Evolutionary conservation across 2,888 invertebrate genomes (phyloP), one percentile per base, ranked within the genome.

Genomic region (Enoplolaimus lenunculus): DNA sequence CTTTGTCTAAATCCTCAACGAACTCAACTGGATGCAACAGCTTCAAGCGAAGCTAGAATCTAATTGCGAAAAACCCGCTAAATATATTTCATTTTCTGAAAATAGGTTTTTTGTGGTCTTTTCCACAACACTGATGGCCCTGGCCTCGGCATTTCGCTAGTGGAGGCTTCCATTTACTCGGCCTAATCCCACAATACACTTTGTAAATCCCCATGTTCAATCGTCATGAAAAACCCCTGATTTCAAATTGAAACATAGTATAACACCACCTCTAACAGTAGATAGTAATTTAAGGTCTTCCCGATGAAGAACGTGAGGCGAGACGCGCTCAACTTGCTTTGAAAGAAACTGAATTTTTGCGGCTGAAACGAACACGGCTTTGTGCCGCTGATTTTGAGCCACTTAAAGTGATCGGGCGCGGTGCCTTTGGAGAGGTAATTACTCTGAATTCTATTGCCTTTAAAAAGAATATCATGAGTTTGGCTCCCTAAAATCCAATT

Each of bases 331-430:
- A 93, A 79, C 97, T 98, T 85, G 94, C 95, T 72, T 90, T 92
- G 81, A 97, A 97, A 82, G 98, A 99, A 84, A 97, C 97, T 21
- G 97, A 98, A 84, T 98, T 95, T 83, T 87, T 98, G 75, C 87
- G 97, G 76, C 86, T 97, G 76, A 97, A 97, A 83, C 86, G 97
- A 75, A 92, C 94, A 68, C 87, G 95, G 75, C 87, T 99, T 68
- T 94, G 93, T 65, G 95, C 97, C 33, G 93, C 94, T 83, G 97
- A 98, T 84, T 98, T 98, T 81, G 95, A 95, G 82, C 93, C 97
- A 21, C 86, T 99, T 72, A 98, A 97, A 85, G 91, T 94, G 74
- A 85, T 85, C 70, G 85, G 85, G 26, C 76, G 83, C 74, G 85
- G 85, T 59, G 85, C 85, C 45, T 85, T 85, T 77, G 84, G 84